Evolutionary conservation across 2,888 invertebrate genomes (phyloP), one percentile per base, ranked within the genome.

Genomic region (Leptopilina drosophilae): DNA sequence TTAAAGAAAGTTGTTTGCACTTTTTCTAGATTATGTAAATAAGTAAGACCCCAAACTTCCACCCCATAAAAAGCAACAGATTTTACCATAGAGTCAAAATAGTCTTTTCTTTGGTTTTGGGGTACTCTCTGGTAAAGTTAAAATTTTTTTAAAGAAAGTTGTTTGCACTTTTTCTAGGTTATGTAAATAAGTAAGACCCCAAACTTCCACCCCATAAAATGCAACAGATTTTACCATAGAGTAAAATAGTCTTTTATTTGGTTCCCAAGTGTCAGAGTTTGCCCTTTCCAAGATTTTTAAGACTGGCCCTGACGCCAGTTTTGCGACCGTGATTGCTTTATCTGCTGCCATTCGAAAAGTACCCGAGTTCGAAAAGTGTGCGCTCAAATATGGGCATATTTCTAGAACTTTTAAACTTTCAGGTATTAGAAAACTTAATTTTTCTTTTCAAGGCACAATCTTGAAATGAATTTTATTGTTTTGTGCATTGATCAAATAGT

Each of bases 341-440:
- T 80, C 78, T 78, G 67, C 81, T 79, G 77, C 80, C 78, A 76
- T 78, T 77, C 79, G 73, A 78, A 82, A 79, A 76, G 77, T 78
- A 81, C 77, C 78, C 78, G 78, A 76, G 80, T 69, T 66, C 20
- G 81, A 79, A 75, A 77, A 59, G n/a, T 73, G 62, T 78, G 80
- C 80, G 80, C 81, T 75, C 65, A 42, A 80, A n/a, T n/a, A n/a
- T n/a, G n/a, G n/a, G n/a, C n/a, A n/a, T n/a, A n/a, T n/a, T n/a
- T n/a, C n/a, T n/a, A n/a, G n/a, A n/a, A n/a, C n/a, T n/a, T n/a
- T n/a, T n/a, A n/a, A n/a, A n/a, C n/a, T n/a, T n/a, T n/a, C n/a
- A n/a, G n/a, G n/a, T n/a, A n/a, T n/a, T n/a, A n/a, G n/a, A n/a
- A n/a, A n/a, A n/a, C n/a, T n/a, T n/a, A n/a, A n/a, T n/a, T n/a